Evolutionary conservation across 2,113 vertebrate species (phyloP).

Genomic region (Oreocharis arfaki): DNA sequence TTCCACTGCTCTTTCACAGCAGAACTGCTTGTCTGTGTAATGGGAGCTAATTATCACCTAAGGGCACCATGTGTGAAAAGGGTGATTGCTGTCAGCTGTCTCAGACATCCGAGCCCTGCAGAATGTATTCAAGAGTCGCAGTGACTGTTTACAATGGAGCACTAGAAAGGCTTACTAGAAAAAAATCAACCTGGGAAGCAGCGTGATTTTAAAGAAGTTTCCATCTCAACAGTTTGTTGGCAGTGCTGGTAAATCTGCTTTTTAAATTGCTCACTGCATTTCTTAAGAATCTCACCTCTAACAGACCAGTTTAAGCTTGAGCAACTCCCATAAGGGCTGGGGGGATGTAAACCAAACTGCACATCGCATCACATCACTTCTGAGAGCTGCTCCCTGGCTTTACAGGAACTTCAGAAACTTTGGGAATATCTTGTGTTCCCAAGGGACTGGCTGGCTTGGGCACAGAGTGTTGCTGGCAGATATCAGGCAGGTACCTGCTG

Average conservation of each 20-base stretch:
- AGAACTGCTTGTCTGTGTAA: neutral
- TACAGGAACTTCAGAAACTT: neutral
- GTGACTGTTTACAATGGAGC: neutral
- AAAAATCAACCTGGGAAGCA: neutral
- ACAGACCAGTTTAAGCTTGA: neutral
- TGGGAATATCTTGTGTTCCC: neutral
- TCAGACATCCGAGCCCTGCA: accelerated
- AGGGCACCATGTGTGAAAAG: neutral
- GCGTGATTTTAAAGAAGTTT: neutral
- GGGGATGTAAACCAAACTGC: neutral
- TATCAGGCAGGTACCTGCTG: neutral
- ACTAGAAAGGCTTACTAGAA: neutral
- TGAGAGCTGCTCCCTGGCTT: neutral
- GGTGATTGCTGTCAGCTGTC: neutral
- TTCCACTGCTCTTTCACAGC: neutral
- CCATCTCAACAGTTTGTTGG: neutral
- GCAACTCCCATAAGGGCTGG: neutral
- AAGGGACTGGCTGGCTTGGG: neutral
- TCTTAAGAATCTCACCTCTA: neutral
- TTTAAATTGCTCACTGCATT: neutral
- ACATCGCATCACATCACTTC: accelerated
- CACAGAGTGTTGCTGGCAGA: neutral
- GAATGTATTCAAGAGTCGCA: neutral
- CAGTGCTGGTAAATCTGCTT: neutral
- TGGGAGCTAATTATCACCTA: neutral